Evolutionary conservation across 2,888 invertebrate genomes (phyloP), one percentile per base, ranked within the genome.

Genomic region (Helicoverpa assulta): DNA sequence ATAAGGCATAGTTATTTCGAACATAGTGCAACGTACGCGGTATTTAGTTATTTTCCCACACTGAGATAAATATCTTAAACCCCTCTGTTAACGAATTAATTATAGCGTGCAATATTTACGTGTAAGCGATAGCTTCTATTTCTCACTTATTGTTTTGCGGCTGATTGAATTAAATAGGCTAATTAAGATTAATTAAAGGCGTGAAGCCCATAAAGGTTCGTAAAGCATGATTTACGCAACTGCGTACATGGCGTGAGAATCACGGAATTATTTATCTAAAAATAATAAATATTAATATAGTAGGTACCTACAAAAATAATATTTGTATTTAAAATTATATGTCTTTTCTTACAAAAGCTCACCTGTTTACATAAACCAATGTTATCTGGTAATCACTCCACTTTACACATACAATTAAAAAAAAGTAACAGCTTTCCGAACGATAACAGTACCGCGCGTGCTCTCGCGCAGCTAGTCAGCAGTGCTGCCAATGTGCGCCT

Each of bases 391-490:
- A 37, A 76, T 57, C 76, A 76, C 75, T 59, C 43, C 76, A 76
- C 76, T 71, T 57, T n/a, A 61, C 77, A 76, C 70, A 58, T 59
- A 54, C 14, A 51, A 74, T 63, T 66, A 40, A 66, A 75, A 40
- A 66, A 75, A 61, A 51, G 58, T 75, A 61, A 65, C 67, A 62
- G 64, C 72, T 76, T 68, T 66, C 21, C 68, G 66, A 69, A 65
- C 76, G 56, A 29, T 54, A 72, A 76, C 66, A 61, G 50, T 72
- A 73, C 70, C 75, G 78, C 73, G 76, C 78, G 73, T 85, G 85
- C 86, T 87, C 86, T 73, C 69, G 85, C 90, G 86, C 88, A 78
- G 75, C 70, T 74, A 68, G 68, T 75, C 73, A 70, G 73, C 74
- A 69, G 80, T 84, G 80, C 82, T 77, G 76, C 73, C 82, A 83